These are phyloP conservation scores for Coregonus suidteri DNA, from an alignment of 2,797 vertebrate genomes.

Conservation along the genomic window DNA sequence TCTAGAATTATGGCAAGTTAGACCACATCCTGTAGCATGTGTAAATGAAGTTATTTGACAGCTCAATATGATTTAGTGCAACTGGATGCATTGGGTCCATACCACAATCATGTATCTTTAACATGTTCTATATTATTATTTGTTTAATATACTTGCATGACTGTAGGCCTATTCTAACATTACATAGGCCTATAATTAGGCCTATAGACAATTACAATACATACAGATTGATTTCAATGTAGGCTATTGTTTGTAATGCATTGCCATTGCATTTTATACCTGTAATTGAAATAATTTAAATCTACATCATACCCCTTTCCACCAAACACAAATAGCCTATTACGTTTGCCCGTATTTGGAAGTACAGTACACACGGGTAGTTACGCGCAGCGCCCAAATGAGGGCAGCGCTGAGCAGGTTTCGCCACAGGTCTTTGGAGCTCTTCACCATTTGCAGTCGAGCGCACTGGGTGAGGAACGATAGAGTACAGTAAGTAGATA, in stretches of 20 bases:
- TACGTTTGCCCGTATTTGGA: slow-evolving; percentile 74
- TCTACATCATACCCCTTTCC: background rate
- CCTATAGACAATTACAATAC: no score
- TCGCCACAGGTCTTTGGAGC: slow-evolving; percentile 3
- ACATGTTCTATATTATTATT: background rate
- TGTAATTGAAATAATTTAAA: background rate
- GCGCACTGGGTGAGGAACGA: slow-evolving; percentile 18
- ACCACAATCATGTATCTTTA: background rate
- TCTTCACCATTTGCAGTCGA: slow-evolving; percentile 13
- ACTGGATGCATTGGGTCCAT: background rate
- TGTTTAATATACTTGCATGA: no score
- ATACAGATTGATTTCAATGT: background rate
- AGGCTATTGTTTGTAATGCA: background rate
- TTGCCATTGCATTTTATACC: background rate
- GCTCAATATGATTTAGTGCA: background rate
- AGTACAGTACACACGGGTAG: background rate
- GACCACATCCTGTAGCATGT: slow-evolving; percentile 4
- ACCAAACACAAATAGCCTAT: slow-evolving; percentile 55
- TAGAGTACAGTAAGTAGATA: background rate
- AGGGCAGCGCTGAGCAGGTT: slow-evolving; percentile 44
- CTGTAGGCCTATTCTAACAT: no score
- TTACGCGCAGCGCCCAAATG: slow-evolving; percentile 29
- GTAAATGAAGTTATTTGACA: background rate
- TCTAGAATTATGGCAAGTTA: background rate
- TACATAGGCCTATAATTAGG: no score